Percentiles rank a stretch among this genome's conserved stretches.
Conservation (phyloP, 2,113 vertebrate genomes). For the Mormyrus iriodes region DNA sequence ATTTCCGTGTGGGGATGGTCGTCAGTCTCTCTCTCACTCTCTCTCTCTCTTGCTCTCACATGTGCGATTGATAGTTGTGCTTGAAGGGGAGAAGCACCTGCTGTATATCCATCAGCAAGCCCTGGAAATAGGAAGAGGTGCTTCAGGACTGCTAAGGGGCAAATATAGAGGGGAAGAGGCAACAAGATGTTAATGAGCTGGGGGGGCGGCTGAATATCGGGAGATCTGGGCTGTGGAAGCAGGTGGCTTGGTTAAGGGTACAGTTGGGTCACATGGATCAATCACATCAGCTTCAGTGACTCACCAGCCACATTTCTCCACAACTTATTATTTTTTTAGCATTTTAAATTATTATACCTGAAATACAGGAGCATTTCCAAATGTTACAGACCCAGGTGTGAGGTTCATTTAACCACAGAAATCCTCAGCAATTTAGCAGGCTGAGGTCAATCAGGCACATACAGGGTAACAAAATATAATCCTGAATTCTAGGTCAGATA, state of each 20-base stretch:
- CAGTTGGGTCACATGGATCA: neutral
- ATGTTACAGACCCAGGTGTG: neutral
- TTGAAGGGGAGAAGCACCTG: constrained; percentile 42
- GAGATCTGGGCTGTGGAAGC: neutral
- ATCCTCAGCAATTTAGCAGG: neutral
- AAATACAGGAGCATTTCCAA: neutral
- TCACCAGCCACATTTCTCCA: neutral
- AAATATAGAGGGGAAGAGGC: neutral
- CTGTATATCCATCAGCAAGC: constrained; percentile 43
- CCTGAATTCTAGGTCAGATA: neutral
- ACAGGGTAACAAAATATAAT: neutral
- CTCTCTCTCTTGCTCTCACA: neutral
- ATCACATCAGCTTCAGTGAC: neutral
- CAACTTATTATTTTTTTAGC: neutral
- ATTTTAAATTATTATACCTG: neutral
- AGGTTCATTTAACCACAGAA: neutral
- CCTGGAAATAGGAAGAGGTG: constrained; percentile 21
- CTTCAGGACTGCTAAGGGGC: neutral
- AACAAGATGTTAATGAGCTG: neutral
- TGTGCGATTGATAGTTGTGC: constrained; percentile 40
- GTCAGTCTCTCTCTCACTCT: neutral
- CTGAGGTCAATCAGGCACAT: neutral
- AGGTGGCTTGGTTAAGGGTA: neutral
- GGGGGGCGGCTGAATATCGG: neutral
- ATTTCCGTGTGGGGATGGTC: neutral